Percentiles rank a stretch among this genome's conserved stretches.
Conservation (phyloP, 2,888 invertebrate species). For the Lochmaea crataegi region DNA sequence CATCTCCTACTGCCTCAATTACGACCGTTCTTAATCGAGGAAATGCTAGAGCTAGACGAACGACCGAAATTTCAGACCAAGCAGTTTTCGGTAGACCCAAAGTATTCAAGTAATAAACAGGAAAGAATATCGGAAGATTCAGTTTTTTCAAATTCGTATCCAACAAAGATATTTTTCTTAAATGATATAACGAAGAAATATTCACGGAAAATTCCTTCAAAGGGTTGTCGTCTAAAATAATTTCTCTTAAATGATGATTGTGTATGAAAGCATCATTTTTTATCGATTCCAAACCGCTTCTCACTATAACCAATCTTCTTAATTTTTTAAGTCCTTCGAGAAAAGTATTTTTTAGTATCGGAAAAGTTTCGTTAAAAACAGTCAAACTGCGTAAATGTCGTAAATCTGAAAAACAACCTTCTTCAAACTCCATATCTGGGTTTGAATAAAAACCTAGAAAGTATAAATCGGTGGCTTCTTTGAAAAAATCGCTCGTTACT, state of each 20-base stretch:
- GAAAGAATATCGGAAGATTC: background rate
- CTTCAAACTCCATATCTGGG: background rate
- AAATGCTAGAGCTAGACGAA: background rate
- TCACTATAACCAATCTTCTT: background rate
- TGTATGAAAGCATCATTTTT: background rate
- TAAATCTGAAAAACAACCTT: background rate
- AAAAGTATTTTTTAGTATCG: background rate
- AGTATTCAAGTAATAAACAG: background rate
- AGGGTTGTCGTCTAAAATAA: background rate
- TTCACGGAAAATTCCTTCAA: background rate
- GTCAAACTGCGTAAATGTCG: background rate
- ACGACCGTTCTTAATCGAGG: background rate
- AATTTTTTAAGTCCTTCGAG: background rate
- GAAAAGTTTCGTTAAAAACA: background rate
- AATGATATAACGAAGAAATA: background rate
- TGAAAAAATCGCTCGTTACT: background rate
- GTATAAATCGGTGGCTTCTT: background rate
- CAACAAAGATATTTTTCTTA: background rate
- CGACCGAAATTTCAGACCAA: background rate
- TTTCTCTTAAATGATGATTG: background rate
- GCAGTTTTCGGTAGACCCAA: background rate
- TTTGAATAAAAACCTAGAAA: conserved; percentile 1
- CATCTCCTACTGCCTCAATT: background rate
- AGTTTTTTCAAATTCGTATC: background rate
- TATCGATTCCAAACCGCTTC: background rate